Base-by-base conservation (phyloP, 2,113 vertebrate genomes). In the Struthio camelus region DNA sequence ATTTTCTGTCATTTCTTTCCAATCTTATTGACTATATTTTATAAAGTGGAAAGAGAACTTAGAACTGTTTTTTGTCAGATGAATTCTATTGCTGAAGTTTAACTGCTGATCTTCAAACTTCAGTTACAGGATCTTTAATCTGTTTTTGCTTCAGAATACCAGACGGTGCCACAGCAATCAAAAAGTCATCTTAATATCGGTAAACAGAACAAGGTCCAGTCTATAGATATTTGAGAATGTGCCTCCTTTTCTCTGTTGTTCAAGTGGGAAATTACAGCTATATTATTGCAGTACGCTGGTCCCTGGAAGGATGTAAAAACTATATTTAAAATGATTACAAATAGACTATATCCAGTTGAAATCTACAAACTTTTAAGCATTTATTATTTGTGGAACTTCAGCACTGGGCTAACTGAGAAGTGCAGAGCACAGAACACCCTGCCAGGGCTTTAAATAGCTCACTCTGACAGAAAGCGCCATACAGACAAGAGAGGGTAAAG, bases 231-330 rank as follows among this genome's bases (percentile, higher is more conserved):
- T 87, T 76, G 59, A 92, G 53, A 93, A 72, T 91, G 95, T 94
- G 90, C 83, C 73, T 73, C 62, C 59, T 56, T 89, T 95, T 85
- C 44, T 58, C 48, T 95, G 53, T 56, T 58, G 46, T 91, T 27
- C 56, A 81, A 93, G 62, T 89, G 75, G 66, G 59, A 93, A 96
- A 91, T 89, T 87, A 27, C 75, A 64, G 92, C 85, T 88, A 70
- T 90, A 95, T 94, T 82, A 92, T 92, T 56, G 56, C 61, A 69
- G 62, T 44, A n/a, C 53, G 89, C 62, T 91, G 77, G 73, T 91
- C 80, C 86, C 66, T 61, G 44, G 72, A 81, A 90, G 88, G 85
- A 92, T 28, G 84, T 69, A 85, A 93, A 94, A 72, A 12, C 8
- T 54, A 56, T 46, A 80, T 44, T 91, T 91, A 87, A 83, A 92